Conservation (phyloP, 2,113 vertebrate genomes). For the Hyperopisus bebe region DNA sequence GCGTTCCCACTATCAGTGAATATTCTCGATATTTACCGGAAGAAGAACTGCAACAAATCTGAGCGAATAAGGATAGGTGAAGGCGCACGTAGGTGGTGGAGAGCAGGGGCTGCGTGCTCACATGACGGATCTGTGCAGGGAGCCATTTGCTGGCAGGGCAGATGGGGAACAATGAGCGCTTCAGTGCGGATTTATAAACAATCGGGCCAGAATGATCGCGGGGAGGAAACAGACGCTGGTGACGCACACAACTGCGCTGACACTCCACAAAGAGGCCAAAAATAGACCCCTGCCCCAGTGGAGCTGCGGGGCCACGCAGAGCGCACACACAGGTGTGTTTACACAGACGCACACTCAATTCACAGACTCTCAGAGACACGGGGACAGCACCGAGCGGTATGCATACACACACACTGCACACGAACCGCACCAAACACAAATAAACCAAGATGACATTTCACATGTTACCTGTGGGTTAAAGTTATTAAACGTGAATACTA, state of each 20-base stretch:
- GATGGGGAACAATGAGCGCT: conserved; percentile 67
- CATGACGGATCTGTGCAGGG: conserved; percentile 63
- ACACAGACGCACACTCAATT: background rate
- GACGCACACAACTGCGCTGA: conserved; percentile 64
- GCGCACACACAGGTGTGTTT: background rate
- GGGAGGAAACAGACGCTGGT: conserved; percentile 78
- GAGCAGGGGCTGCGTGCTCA: conserved; percentile 35
- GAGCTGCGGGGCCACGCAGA: background rate
- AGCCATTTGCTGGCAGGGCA: conserved; percentile 56
- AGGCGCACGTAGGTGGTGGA: background rate
- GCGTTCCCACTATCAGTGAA: background rate
- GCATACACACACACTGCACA: background rate
- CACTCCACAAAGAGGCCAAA: conserved; percentile 54
- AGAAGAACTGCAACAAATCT: background rate
- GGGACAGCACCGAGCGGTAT: background rate
- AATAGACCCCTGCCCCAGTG: conserved; percentile 58
- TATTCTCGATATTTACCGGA: background rate
- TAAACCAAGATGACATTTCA: background rate
- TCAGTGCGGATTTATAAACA: conserved; percentile 76
- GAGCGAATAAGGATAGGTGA: background rate
- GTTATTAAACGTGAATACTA: background rate
- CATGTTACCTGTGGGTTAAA: background rate
- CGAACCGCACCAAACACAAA: background rate
- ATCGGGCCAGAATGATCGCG: conserved; percentile 72
- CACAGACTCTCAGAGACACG: background rate